Evolutionary conservation across 2,797 vertebrate genomes (phyloP).

Genomic region (Arrhamphus sclerolepis): DNA sequence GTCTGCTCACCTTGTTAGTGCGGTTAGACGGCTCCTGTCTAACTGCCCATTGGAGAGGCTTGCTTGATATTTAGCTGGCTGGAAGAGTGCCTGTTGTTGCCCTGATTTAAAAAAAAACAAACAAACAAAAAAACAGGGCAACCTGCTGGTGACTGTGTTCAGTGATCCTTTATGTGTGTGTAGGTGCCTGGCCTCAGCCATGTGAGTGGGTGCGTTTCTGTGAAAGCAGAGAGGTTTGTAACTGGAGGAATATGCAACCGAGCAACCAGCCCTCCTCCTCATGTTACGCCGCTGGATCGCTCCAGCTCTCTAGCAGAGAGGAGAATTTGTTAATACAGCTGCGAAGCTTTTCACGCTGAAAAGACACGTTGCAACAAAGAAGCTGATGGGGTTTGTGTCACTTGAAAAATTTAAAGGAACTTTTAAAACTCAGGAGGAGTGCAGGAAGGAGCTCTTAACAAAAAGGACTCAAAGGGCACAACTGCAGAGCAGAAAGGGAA

Average conservation of each 20-base stretch:
- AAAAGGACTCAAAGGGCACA: neutral
- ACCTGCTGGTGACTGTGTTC: slow-evolving; percentile 21
- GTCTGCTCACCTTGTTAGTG: slow-evolving; percentile 72
- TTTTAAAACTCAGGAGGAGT: slow-evolving; percentile 10
- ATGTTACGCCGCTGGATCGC: slow-evolving; percentile 40
- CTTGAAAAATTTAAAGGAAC: slow-evolving; percentile 1
- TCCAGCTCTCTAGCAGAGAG: slow-evolving; percentile 16
- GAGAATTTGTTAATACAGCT: slow-evolving; percentile 13
- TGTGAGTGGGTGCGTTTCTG: slow-evolving; percentile 50
- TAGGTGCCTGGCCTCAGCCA: slow-evolving; percentile 30
- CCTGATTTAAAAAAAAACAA: slow-evolving; percentile 42
- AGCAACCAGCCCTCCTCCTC: slow-evolving; percentile 67
- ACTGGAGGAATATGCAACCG: slow-evolving; percentile 59
- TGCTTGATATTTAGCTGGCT: slow-evolving; percentile 40
- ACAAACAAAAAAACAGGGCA: slow-evolving; percentile 28
- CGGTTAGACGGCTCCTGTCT: slow-evolving; percentile 46
- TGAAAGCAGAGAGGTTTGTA: slow-evolving; percentile 56
- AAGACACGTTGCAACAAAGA: slow-evolving; percentile 6
- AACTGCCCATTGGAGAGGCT: slow-evolving; percentile 21
- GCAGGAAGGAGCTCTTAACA: slow-evolving; percentile 42
- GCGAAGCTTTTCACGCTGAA: slow-evolving; percentile 6
- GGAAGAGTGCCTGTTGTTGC: slow-evolving; percentile 37
- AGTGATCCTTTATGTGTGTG: slow-evolving; percentile 15
- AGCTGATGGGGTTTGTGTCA: neutral
- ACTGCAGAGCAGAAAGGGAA: slow-evolving; percentile 27